A percentile compares a stretch with the other conserved stretches of the same genome.
These are phyloP conservation scores for Periparus ater DNA, from an alignment of 2,797 vertebrate genomes.

Conservation along the genomic window DNA sequence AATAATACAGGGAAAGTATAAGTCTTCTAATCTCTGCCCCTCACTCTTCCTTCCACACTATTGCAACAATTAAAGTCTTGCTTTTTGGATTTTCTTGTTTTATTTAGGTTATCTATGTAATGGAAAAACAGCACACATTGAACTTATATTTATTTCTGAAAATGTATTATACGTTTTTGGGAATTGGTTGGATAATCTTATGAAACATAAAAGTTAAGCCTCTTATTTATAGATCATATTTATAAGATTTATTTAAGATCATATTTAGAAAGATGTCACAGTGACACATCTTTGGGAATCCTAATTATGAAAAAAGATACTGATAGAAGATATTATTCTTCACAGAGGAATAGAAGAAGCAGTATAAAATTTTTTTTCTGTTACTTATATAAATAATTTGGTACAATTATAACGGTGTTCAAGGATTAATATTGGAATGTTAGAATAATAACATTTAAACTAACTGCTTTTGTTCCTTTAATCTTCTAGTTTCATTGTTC, in stretches of 20 bases:
- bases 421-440: conserved; percentile 25
- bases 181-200: conserved; percentile 12
- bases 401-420: conserved; percentile 25
- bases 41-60: neutral
- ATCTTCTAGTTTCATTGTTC: conserved; percentile 25
- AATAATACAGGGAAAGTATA: neutral
- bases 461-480: conserved; percentile 38
- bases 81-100: conserved; percentile 7
- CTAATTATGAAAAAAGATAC: conserved; percentile 23
- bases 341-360: neutral
- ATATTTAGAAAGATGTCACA: conserved; percentile 55
- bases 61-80: neutral
- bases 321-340: neutral
- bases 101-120: conserved; percentile 19
- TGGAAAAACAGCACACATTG: neutral
- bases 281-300: conserved; percentile 22
- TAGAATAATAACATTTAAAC: conserved; percentile 23
- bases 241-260: neutral
- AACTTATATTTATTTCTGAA: neutral
- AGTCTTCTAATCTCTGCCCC: neutral
- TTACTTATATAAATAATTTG: conserved; percentile 43
- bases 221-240: neutral
- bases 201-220: conserved; percentile 15
- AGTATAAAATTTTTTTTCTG: conserved; percentile 38
- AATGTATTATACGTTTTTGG: neutral